phyloP scores from a whole-genome alignment of 2,113 vertebrate genomes.

The Equus przewalskii region DNA sequence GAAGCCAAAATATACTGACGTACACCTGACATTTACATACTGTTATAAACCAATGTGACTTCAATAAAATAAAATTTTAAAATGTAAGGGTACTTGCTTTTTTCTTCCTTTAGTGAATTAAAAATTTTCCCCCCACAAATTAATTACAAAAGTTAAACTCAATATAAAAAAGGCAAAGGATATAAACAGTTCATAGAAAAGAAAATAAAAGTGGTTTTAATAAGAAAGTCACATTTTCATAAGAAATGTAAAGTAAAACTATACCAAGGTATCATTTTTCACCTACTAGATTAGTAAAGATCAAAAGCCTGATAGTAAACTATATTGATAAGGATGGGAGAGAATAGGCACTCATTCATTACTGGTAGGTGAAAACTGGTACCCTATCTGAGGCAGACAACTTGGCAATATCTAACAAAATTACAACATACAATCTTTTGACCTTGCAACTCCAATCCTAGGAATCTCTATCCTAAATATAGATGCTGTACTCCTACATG shows the following conservation, averaged over 20 bases:
- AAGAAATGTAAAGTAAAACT: not conserved
- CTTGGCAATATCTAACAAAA: not conserved
- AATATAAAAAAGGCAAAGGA: conserved; percentile 28
- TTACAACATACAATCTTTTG: not conserved
- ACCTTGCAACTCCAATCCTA: not conserved
- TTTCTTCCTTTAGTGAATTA: not conserved
- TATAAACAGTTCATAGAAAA: conserved; percentile 22
- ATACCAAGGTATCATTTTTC: not conserved
- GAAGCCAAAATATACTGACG: too few species aligned
- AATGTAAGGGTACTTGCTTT: not conserved
- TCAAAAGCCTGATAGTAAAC: not conserved
- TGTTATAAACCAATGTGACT: too few species aligned
- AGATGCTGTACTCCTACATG: not conserved
- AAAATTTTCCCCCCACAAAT: not conserved
- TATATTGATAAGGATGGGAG: not conserved
- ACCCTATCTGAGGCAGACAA: not conserved
- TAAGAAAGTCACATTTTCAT: not conserved
- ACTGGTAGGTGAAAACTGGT: not conserved
- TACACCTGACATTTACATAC: too few species aligned
- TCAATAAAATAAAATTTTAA: too few species aligned
- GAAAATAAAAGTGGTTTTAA: conserved; percentile 4
- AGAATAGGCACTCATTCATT: not conserved
- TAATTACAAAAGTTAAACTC: conserved; percentile 48
- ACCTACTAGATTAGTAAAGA: not conserved
- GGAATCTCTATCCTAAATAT: conserved; percentile 1